These are phyloP conservation scores for Pagrus major DNA, from an alignment of 2,113 vertebrate genomes.

Conservation along the genomic window DNA sequence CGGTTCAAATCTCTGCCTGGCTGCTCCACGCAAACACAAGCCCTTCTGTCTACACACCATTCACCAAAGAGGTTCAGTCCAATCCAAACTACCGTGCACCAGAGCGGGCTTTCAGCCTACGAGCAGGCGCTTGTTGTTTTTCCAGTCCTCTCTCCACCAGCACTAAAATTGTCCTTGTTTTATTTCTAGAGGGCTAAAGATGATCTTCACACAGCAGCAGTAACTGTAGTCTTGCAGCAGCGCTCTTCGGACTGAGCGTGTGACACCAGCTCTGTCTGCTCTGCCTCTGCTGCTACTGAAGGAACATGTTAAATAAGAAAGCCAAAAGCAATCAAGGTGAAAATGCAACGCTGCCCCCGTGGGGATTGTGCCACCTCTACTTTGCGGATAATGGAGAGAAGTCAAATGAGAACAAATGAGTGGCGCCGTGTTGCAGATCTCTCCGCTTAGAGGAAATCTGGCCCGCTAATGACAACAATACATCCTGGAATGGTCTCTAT, in stretches of 20 bases:
- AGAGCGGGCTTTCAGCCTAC: not conserved
- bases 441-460: slow-evolving; percentile 62
- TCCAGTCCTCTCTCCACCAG: slow-evolving; percentile 29
- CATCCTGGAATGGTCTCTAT: slow-evolving; percentile 57
- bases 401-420: slow-evolving; percentile 78
- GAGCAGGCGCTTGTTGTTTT: slow-evolving; percentile 19
- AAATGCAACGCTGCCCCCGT: slow-evolving; percentile 65
- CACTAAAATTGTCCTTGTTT: slow-evolving; percentile 12
- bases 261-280: slow-evolving; percentile 30
- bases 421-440: slow-evolving; percentile 37
- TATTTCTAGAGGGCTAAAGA: slow-evolving; percentile 26
- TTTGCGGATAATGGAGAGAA: slow-evolving; percentile 67
- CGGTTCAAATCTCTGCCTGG: slow-evolving; percentile 55
- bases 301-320: slow-evolving; percentile 72
- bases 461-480: slow-evolving; percentile 69
- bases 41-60: slow-evolving; percentile 3
- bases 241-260: slow-evolving; percentile 6
- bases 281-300: slow-evolving; percentile 38
- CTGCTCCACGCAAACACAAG: slow-evolving; percentile 56
- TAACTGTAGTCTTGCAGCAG: slow-evolving; percentile 19
- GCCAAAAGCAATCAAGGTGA: slow-evolving; percentile 76
- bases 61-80: not conserved
- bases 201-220: slow-evolving; percentile 32
- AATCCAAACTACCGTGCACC: slow-evolving; percentile 18
- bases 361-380: slow-evolving; percentile 69